Evolutionary conservation across 2,888 invertebrate species (phyloP), one percentile per base, ranked within the genome.

Genomic region (Plusia festucae): DNA sequence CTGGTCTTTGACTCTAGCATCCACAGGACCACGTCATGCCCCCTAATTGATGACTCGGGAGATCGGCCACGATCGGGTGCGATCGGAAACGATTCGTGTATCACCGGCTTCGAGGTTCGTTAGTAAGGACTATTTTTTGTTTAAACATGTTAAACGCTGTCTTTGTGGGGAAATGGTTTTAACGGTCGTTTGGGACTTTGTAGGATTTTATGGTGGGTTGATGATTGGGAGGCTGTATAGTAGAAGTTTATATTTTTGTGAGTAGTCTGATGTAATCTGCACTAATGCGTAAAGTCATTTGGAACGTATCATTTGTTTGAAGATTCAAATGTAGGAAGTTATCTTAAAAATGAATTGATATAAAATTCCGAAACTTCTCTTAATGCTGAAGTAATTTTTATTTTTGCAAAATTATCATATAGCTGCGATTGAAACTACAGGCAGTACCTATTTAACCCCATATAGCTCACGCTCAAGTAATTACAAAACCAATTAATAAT

Each of bases 41-140:
- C 74, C 57, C 75, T 89, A 89, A 89, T 88, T 88, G 86, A 88
- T 88, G 88, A 88, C 82, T 82, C 81, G 81, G 76, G 76, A 67
- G 81, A 82, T 81, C 75, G 74, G 68, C 52, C 63, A 61, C 34
- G 68, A 59, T 77, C 75, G 74, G 68, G 49, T 62, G 60, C 30
- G 68, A 59, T 77, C 76, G 76, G 77, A 70, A 76, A 68, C 64
- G 53, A 64, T 65, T 77, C 72, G 73, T 68, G 60, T 72, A 60
- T 55, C 30, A 70, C 78, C 63, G 65, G 71, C 69, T 76, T 78
- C 65, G 65, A 65, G 71, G 73, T 79, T 76, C 68, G 75, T 71
- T 76, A 75, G 73, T 73, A 78, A 53, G 44, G 61, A 58, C 44
- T 60, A 57, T 62, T 59, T 65, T 49, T 49, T 49, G 11, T 20